Evolutionary conservation across 2,888 invertebrate species (phyloP).

Genomic region (Cephus sareptanus): DNA sequence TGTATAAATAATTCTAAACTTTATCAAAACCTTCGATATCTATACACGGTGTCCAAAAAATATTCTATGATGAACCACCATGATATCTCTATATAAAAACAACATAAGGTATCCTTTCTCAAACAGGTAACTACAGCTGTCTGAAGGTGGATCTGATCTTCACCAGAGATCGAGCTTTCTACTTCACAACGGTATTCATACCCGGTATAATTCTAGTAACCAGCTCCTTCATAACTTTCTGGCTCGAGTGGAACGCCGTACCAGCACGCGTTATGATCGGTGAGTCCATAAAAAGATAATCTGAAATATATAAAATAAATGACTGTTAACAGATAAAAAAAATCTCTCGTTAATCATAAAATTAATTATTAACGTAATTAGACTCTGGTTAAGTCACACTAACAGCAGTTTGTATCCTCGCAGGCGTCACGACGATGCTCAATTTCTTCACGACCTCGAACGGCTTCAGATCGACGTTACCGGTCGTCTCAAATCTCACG

Average conservation of each 20-base stretch:
- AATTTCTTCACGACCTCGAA: conserved; percentile 97
- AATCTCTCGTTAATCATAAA: neutral
- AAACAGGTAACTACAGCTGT: conserved; percentile 93
- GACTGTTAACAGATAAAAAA: neutral
- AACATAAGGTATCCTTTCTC: neutral
- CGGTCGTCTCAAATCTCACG: conserved; percentile 92
- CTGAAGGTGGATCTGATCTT: conserved; percentile 93
- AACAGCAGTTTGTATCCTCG: conserved; percentile 20
- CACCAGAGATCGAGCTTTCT: conserved; percentile 95
- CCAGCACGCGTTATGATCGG: conserved; percentile 97
- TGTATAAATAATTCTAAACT: neutral
- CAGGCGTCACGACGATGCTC: conserved; percentile 97
- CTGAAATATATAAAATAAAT: neutral
- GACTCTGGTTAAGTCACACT: neutral
- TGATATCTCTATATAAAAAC: neutral
- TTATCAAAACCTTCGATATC: neutral
- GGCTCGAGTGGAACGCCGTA: conserved; percentile 97
- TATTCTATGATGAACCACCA: neutral
- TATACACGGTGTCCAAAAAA: neutral
- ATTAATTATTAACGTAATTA: neutral
- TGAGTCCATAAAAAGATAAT: conserved; percentile 67
- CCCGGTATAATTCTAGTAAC: conserved; percentile 96
- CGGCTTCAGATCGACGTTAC: conserved; percentile 90
- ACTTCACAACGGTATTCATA: conserved; percentile 97
- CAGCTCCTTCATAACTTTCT: conserved; percentile 96